These are phyloP conservation scores for Hirtodrosophila confusa DNA, from an alignment of 2,888 invertebrate species.

Conservation along the genomic window DNA sequence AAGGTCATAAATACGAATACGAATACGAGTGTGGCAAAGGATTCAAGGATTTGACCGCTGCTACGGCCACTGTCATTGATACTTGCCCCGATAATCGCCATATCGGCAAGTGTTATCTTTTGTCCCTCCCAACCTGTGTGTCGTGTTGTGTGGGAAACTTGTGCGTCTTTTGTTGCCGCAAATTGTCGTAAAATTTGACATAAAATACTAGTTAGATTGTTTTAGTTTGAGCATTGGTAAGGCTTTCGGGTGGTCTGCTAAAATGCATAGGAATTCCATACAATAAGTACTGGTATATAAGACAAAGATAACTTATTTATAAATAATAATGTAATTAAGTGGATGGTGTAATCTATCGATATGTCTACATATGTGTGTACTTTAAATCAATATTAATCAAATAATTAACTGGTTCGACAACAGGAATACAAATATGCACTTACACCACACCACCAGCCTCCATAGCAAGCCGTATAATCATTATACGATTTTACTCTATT, in stretches of 20 bases:
- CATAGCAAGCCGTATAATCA: no score
- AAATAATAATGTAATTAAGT: no score
- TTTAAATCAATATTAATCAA: no score
- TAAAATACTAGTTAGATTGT: conserved; percentile 43
- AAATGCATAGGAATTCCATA: not conserved
- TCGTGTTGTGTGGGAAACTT: conserved; percentile 52
- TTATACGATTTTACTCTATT: no score
- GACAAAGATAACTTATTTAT: no score
- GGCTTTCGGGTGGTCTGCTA: conserved; percentile 50
- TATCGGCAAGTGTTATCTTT: conserved; percentile 43
- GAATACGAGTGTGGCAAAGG: conserved; percentile 47
- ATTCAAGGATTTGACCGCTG: conserved; percentile 21
- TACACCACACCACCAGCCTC: no score
- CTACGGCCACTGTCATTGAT: conserved; percentile 50
- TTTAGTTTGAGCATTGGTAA: conserved; percentile 8
- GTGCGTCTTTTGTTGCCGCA: conserved; percentile 52
- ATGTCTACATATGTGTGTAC: no score
- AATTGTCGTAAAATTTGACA: conserved; percentile 62
- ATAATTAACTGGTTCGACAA: no score
- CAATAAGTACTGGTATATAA: not conserved
- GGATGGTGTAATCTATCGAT: no score
- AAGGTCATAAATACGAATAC: conserved; percentile 57
- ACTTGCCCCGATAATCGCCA: conserved; percentile 51
- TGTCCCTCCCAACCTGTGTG: conserved; percentile 5
- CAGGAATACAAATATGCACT: no score